Percentiles rank a stretch among this genome's conserved stretches.
Conservation (phyloP, 2,888 invertebrate genomes). For the Leptinotarsa haldemani region DNA sequence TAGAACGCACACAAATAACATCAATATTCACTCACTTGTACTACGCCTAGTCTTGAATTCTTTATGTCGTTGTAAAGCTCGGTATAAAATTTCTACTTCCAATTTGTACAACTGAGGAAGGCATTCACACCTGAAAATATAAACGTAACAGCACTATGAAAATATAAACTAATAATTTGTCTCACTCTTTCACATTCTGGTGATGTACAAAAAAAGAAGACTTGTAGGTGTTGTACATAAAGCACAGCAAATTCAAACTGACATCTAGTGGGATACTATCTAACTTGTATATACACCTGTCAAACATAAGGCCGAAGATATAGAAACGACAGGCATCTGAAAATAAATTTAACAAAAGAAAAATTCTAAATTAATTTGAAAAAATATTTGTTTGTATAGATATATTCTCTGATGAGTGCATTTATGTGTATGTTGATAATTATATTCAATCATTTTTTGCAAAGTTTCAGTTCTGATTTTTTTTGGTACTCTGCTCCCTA, state of each 20-base stretch:
- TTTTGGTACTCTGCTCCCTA: too few relatives aligned
- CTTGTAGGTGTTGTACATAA: slow-evolving; percentile 54
- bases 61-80: slow-evolving; percentile 44
- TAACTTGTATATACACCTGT: slow-evolving; percentile 45
- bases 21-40: slow-evolving; percentile 30
- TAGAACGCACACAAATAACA: not conserved
- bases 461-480: too few relatives aligned
- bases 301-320: slow-evolving; percentile 52
- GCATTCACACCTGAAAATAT: slow-evolving; percentile 57
- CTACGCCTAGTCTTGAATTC: slow-evolving; percentile 36
- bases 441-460: too few relatives aligned
- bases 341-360: not conserved
- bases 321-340: slow-evolving; percentile 53
- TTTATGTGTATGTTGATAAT: too few relatives aligned
- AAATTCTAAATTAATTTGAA: not conserved
- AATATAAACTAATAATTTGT: slow-evolving; percentile 19
- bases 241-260: slow-evolving; percentile 51
- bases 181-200: slow-evolving; percentile 47
- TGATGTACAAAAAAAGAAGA: slow-evolving; percentile 51
- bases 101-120: slow-evolving; percentile 52
- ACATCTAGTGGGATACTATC: slow-evolving; percentile 45
- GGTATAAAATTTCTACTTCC: slow-evolving; percentile 50
- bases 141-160: slow-evolving; percentile 16
- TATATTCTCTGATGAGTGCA: too few relatives aligned
- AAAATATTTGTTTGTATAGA: too few relatives aligned